Evolutionary conservation across 2,113 vertebrate species (phyloP).

Genomic region (Urocolius indicus): DNA sequence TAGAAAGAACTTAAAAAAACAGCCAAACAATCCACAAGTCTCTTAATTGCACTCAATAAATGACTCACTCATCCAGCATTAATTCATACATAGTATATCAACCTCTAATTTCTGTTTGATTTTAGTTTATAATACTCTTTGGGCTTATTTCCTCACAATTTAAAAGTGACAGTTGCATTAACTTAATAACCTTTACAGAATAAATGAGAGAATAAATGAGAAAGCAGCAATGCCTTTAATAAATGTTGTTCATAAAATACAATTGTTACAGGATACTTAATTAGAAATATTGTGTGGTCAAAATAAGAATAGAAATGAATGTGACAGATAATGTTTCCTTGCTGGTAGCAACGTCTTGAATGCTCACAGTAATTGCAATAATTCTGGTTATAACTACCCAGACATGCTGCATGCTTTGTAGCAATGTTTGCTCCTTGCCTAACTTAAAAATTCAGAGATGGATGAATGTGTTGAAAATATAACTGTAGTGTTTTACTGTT

Average conservation of each 20-base stretch:
- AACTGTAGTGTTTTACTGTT: background rate
- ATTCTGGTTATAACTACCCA: slow-evolving; percentile 42
- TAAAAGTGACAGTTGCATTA: slow-evolving; percentile 56
- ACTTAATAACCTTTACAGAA: slow-evolving; percentile 54
- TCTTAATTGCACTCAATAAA: slow-evolving; percentile 9
- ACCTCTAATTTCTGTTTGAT: slow-evolving; percentile 51
- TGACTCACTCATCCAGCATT: slow-evolving; percentile 8
- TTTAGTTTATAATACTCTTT: slow-evolving; percentile 60
- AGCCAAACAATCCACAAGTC: background rate
- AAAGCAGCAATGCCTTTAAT: slow-evolving; percentile 32
- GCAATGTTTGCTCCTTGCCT: background rate
- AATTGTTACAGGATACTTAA: slow-evolving; percentile 55
- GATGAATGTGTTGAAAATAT: background rate
- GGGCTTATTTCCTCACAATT: slow-evolving; percentile 44
- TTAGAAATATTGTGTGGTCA: slow-evolving; percentile 69
- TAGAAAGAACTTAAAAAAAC: background rate
- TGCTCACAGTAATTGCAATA: slow-evolving; percentile 54
- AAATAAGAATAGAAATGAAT: slow-evolving; percentile 64
- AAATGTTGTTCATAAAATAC: slow-evolving; percentile 47
- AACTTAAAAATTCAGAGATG: background rate
- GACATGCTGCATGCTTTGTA: background rate
- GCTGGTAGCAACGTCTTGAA: slow-evolving; percentile 43
- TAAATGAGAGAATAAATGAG: slow-evolving; percentile 48
- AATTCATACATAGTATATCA: slow-evolving; percentile 39
- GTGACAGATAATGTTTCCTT: slow-evolving; percentile 47